Percentiles rank a stretch among this genome's conserved stretches.
Evolutionary conservation across 1,140 invertebrate genomes (phyloP).

Genomic region (Rhagoletis pomonella): DNA sequence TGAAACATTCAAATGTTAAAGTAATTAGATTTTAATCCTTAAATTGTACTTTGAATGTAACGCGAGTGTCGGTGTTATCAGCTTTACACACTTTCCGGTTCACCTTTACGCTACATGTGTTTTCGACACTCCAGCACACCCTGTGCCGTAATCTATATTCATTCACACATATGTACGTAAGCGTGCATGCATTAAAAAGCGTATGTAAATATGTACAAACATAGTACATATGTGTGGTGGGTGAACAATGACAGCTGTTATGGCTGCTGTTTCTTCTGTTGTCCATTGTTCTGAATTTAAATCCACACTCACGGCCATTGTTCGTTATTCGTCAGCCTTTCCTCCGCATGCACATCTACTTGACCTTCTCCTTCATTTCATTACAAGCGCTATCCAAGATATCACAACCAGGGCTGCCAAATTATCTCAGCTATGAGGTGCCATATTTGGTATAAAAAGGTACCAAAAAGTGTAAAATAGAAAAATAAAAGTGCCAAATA

Average conservation of each 20-base stretch:
- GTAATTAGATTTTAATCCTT: too few species aligned
- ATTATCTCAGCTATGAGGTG: too few species aligned
- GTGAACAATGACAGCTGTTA: background rate
- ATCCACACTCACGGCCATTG: slow-evolving; percentile 14
- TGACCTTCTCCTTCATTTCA: background rate
- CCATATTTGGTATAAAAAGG: too few species aligned
- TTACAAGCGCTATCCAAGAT: background rate
- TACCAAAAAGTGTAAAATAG: too few species aligned
- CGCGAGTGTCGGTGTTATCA: too few species aligned
- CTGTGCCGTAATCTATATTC: background rate
- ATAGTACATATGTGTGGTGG: background rate
- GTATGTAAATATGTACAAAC: background rate
- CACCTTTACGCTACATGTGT: background rate
- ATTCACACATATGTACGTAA: background rate
- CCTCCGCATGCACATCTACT: background rate
- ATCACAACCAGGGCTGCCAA: too few species aligned
- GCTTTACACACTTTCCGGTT: background rate
- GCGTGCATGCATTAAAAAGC: background rate
- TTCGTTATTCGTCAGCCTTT: background rate
- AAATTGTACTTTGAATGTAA: too few species aligned
- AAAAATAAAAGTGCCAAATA: too few species aligned
- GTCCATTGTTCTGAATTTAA: slow-evolving; percentile 28
- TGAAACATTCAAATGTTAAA: too few species aligned
- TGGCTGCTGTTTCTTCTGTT: background rate
- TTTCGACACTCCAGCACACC: too few species aligned